Percentiles rank a stretch among this genome's conserved stretches.
These are phyloP conservation scores for Spinus olivaceus DNA, from an alignment of 2,797 vertebrate species.

Conservation along the genomic window DNA sequence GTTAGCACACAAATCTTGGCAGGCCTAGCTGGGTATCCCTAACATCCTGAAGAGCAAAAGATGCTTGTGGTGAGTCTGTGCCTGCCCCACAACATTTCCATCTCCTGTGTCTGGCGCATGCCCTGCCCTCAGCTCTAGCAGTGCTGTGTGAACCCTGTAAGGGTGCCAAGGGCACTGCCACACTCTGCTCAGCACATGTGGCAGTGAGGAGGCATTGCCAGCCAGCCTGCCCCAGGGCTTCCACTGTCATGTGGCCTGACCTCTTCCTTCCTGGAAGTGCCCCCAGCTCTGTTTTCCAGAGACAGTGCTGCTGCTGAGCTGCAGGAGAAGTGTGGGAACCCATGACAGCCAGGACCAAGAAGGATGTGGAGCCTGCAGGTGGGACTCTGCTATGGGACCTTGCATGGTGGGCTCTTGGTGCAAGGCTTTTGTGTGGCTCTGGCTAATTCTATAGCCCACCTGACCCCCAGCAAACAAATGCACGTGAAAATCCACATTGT, in stretches of 20 bases:
- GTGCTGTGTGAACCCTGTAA: rapidly evolving
- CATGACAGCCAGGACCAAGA: neutral
- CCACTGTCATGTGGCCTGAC: rapidly evolving
- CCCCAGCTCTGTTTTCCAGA: neutral
- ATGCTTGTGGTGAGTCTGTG: neutral
- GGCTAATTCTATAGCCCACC: neutral
- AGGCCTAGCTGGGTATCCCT: neutral
- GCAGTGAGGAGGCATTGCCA: neutral
- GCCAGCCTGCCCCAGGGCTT: neutral
- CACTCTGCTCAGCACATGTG: rapidly evolving
- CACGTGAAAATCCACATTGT: neutral
- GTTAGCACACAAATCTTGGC: neutral
- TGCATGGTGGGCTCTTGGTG: neutral
- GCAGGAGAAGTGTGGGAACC: neutral
- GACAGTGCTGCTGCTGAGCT: neutral
- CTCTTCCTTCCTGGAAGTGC: neutral
- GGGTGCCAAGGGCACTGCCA: rapidly evolving
- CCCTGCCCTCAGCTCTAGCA: rapidly evolving
- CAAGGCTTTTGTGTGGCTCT: neutral
- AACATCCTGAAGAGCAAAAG: neutral
- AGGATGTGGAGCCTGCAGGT: neutral
- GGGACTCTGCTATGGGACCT: neutral
- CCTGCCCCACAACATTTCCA: neutral
- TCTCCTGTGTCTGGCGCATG: rapidly evolving
- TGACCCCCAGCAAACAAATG: rapidly evolving